Conservation (phyloP, 2,113 vertebrate species). For the Lepus americanus region DNA sequence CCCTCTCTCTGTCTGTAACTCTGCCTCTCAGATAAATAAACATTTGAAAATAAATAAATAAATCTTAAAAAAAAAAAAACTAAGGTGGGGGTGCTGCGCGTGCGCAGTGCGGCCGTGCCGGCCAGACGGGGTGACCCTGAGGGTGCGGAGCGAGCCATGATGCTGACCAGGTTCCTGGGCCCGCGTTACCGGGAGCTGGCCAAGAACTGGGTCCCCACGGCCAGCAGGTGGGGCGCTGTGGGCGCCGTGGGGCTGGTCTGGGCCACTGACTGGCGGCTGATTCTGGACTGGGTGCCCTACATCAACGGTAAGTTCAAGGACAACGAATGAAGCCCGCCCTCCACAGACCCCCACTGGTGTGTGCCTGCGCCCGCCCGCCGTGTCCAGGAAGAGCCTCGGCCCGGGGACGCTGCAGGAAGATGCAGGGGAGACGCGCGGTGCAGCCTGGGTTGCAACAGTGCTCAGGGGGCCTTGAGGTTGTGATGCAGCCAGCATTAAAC, state of each 20-base stretch:
- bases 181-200: conserved; percentile 88
- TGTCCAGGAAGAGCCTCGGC: too few species aligned
- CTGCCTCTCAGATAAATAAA: too few species aligned
- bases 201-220: conserved; percentile 91
- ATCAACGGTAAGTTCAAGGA: conserved; percentile 93
- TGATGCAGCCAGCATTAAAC: too few species aligned
- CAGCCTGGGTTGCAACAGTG: too few species aligned
- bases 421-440: too few species aligned
- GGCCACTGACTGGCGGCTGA: conserved; percentile 94
- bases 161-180: conserved; percentile 87
- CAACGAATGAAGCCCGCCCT: conserved; percentile 85
- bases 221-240: conserved; percentile 89
- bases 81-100: background rate
- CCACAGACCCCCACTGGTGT: background rate
- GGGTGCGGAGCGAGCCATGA: accelerated
- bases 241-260: conserved; percentile 91
- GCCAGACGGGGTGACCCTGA: conserved; percentile 82
- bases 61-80: too few species aligned
- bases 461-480: too few species aligned
- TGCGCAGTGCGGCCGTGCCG: background rate
- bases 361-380: too few species aligned
- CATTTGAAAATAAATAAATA: too few species aligned
- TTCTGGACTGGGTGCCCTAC: conserved; percentile 96
- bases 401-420: too few species aligned
- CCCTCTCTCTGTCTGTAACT: too few species aligned